Base-by-base conservation (phyloP, 2,113 vertebrate genomes). In the Notiomystis cincta region DNA sequence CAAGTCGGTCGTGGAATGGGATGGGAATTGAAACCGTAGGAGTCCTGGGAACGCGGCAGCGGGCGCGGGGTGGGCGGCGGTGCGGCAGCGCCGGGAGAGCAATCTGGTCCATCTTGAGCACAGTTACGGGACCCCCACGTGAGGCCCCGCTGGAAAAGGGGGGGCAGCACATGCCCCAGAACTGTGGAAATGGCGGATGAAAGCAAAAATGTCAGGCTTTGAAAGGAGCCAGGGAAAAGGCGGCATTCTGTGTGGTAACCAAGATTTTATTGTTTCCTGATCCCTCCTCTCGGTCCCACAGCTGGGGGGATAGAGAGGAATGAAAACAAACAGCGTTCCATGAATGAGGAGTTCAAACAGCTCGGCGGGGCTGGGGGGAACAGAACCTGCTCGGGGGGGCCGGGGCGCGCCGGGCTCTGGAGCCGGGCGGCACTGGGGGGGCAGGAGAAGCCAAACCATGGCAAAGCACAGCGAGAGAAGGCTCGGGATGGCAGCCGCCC, bases 121-220 rank as follows among this genome's bases (percentile, higher is more conserved):
- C 87, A 82, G 83, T 24, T 11, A 23, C 18, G 65, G 93, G 25
- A 56, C 42, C 88, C 88, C 94, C 78, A 11, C n/a, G 4, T 6
- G 93, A 70, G 96, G 94, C 94, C 93, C 92, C 38, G 53, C 80
- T 28, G 89, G 15, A 35, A 23, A 37, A 28, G 19, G 56, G 62
- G 61, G 18, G 66, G 33, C 92, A 31, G 76, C 93, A 79, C 80
- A 76, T 76, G 80, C 56, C 90, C 88, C 88, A 6, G 38, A 4
- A 15, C 67, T 61, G 87, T 25, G 94, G 54, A 81, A 70, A 87
- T 69, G 94, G 78, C 6, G 88, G 94, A 96, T 96, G 96, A 96
- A 96, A 96, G 96, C 89, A 96, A 96, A 92, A 96, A 95, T 96
- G 91, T 92, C 91, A 67, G 95, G 70, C 94, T 93, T 95, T 95